phyloP scores from a whole-genome alignment of 53 echinoderm and acorn worm species.

The Henricia sp. region DNA sequence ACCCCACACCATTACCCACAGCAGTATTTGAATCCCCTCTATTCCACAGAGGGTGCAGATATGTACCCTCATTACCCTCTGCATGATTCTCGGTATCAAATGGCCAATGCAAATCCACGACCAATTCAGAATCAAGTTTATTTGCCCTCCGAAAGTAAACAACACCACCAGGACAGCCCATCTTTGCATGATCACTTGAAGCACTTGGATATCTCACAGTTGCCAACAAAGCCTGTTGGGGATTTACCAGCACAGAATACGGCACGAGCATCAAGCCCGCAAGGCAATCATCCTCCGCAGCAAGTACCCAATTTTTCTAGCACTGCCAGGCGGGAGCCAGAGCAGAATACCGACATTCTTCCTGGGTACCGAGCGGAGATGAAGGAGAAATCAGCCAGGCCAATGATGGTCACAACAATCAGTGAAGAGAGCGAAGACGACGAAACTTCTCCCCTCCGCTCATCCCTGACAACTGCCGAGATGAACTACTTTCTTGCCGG shows the following conservation, averaged over 20 bases:
- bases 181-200: slow-evolving; percentile 33
- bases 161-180: slow-evolving; percentile 6
- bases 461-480: slow-evolving; percentile 50
- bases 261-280: not conserved
- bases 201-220: slow-evolving; percentile 42
- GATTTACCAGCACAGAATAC: not conserved
- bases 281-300: not conserved
- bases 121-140: slow-evolving; percentile 23
- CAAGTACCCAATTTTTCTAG: not conserved
- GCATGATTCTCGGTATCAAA: slow-evolving; percentile 7
- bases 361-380: slow-evolving; percentile 16
- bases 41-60: not conserved
- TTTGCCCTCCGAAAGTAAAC: not conserved
- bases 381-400: slow-evolving; percentile 16
- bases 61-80: not conserved
- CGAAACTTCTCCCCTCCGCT: not conserved
- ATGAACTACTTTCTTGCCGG: slow-evolving; percentile 13
- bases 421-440: slow-evolving; percentile 35
- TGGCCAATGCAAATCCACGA: not conserved
- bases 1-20: slow-evolving; percentile 39
- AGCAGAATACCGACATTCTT: slow-evolving; percentile 53
- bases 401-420: not conserved
- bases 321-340: slow-evolving; percentile 38
- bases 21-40: slow-evolving; percentile 12
- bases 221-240: slow-evolving; percentile 39